Evolutionary conservation across 2,888 invertebrate species (phyloP).

Genomic region (Hypselothyrea guttata): DNA sequence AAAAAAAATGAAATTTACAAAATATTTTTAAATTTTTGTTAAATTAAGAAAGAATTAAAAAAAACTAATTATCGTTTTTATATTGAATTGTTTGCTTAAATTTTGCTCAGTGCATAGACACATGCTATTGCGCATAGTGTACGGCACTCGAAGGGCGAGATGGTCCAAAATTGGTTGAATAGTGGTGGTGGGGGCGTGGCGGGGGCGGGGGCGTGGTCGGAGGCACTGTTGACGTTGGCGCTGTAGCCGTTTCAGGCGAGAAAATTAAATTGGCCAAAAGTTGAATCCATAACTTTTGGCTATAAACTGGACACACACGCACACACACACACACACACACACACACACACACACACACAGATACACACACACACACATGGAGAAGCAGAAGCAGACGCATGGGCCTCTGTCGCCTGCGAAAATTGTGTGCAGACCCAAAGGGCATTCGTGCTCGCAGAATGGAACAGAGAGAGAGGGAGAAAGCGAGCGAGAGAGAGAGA

Average conservation of each 20-base stretch:
- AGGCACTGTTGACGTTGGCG: slow-evolving; percentile 56
- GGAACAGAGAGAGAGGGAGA: background rate
- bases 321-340: slow-evolving; percentile 8
- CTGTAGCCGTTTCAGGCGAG: slow-evolving; percentile 79
- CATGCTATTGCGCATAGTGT: slow-evolving; percentile 45
- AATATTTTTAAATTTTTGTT: too few relatives aligned
- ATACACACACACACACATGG: background rate
- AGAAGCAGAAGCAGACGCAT: slow-evolving; percentile 8
- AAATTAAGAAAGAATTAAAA: too few relatives aligned
- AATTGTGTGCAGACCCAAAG: slow-evolving; percentile 64
- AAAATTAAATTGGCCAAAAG: slow-evolving; percentile 81
- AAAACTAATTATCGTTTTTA: too few relatives aligned
- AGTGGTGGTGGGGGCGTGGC: background rate
- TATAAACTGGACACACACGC: slow-evolving; percentile 63
- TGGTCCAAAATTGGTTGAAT: too few relatives aligned
- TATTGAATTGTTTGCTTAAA: slow-evolving; percentile 7
- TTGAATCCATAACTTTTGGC: slow-evolving; percentile 77
- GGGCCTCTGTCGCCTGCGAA: slow-evolving; percentile 57
- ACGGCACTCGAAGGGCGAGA: background rate
- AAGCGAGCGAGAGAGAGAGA: background rate
- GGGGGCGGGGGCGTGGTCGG: slow-evolving; percentile 12
- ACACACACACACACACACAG: slow-evolving; percentile 11
- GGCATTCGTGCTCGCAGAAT: slow-evolving; percentile 29
- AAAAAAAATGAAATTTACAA: too few relatives aligned
- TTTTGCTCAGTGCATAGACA: slow-evolving; percentile 23